Evolutionary conservation across 2,113 vertebrate species (phyloP).

Genomic region (Chaetodon auriga): DNA sequence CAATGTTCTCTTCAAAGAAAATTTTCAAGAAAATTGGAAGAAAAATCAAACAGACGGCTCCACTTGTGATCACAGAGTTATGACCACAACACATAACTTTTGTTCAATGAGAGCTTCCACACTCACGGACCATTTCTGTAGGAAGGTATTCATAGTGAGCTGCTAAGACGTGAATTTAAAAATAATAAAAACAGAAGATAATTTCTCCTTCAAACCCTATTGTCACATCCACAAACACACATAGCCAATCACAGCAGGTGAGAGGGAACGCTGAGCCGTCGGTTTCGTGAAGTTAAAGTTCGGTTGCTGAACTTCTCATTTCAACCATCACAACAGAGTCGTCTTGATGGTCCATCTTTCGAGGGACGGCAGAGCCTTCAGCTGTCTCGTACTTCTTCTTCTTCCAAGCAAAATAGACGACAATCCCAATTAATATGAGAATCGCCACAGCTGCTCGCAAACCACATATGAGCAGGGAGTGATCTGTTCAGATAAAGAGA

Average conservation of each 20-base stretch:
- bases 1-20: too few relatives aligned
- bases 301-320: slow-evolving; percentile 1
- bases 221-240: not conserved
- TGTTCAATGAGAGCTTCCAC: too few relatives aligned
- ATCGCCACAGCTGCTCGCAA: not conserved
- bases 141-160: not conserved
- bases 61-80: too few relatives aligned
- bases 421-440: not conserved
- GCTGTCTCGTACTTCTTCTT: not conserved
- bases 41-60: too few relatives aligned
- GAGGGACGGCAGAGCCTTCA: not conserved
- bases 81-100: not conserved
- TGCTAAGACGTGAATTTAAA: not conserved
- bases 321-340: slow-evolving; percentile 6
- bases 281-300: not conserved
- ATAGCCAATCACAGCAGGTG: not conserved
- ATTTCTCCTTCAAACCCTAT: not conserved
- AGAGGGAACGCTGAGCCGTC: not conserved
- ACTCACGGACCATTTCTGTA: not conserved
- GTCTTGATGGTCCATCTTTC: not conserved
- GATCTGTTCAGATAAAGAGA: slow-evolving; percentile 16
- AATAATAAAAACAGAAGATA: not conserved
- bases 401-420: slow-evolving; percentile 12
- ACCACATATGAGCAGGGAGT: not conserved
- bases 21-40: too few relatives aligned